Evolutionary conservation across 1,140 invertebrate species (phyloP).

Genomic region (Musca domestica): DNA sequence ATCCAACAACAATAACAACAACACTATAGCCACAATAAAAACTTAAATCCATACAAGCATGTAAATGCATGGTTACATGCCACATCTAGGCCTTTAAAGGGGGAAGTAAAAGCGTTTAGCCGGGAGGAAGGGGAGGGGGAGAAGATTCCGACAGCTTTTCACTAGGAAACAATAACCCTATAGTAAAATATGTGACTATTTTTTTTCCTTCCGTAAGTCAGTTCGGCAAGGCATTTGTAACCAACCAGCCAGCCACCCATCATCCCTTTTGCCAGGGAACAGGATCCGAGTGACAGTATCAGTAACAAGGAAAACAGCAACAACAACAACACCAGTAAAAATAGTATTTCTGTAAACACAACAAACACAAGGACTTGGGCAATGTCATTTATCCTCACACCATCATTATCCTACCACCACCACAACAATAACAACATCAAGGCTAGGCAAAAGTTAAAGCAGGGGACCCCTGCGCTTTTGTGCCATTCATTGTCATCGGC

Average conservation of each 20-base stretch:
- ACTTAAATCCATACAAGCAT: not conserved
- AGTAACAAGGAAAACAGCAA: not conserved
- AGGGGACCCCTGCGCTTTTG: not conserved
- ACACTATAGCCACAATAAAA: not conserved
- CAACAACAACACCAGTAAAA: not conserved
- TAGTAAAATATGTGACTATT: conserved; percentile 15
- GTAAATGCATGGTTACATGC: not conserved
- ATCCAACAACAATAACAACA: not conserved
- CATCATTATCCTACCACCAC: too few species aligned
- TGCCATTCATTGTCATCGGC: not conserved
- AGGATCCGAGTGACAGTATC: not conserved
- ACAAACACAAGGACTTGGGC: too few species aligned
- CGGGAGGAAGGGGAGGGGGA: not conserved
- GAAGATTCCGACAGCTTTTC: not conserved
- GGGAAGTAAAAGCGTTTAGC: not conserved
- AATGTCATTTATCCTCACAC: conserved; percentile 7
- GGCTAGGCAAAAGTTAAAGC: not conserved
- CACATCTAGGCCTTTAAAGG: not conserved
- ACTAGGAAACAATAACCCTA: conserved; percentile 18
- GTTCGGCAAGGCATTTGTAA: conserved; percentile 2
- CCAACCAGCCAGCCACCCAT: not conserved
- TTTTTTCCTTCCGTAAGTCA: too few species aligned
- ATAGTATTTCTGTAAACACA: too few species aligned
- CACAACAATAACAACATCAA: not conserved
- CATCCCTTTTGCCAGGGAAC: not conserved